Percentiles rank a stretch among this genome's conserved stretches.
These are phyloP conservation scores for Athalia cordata DNA, from an alignment of 2,888 invertebrate genomes.

Conservation along the genomic window DNA sequence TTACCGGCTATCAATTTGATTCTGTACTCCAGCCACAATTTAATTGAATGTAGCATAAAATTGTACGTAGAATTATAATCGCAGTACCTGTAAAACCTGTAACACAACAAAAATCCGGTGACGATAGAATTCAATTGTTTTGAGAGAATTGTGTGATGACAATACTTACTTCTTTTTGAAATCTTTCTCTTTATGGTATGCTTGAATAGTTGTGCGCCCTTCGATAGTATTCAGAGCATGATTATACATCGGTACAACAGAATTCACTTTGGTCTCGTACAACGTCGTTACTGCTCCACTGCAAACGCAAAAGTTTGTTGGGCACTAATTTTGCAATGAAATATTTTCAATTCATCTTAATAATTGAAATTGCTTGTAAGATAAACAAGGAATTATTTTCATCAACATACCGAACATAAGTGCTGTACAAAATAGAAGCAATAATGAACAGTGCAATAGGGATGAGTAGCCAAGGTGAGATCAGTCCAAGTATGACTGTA, in stretches of 20 bases:
- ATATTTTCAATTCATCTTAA: not conserved
- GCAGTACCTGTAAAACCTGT: slow-evolving; percentile 59
- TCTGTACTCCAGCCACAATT: slow-evolving; percentile 60
- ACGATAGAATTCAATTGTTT: not conserved
- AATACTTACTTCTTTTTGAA: slow-evolving; percentile 57
- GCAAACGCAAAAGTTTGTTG: slow-evolving; percentile 35
- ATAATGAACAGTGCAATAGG: slow-evolving; percentile 72
- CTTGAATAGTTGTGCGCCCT: slow-evolving; percentile 61
- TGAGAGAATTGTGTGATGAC: not conserved
- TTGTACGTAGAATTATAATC: slow-evolving; percentile 59
- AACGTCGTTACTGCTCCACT: slow-evolving; percentile 57
- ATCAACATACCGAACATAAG: slow-evolving; percentile 67
- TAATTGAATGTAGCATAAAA: slow-evolving; percentile 61
- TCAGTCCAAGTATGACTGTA: slow-evolving; percentile 72
- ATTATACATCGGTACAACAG: slow-evolving; percentile 58
- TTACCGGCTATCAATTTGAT: slow-evolving; percentile 60
- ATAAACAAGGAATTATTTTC: too few relatives aligned
- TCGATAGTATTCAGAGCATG: slow-evolving; percentile 58
- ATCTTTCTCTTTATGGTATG: slow-evolving; percentile 60
- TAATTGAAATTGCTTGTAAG: too few relatives aligned
- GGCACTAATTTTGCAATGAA: not conserved
- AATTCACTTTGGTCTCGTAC: slow-evolving; percentile 57
- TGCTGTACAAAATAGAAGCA: slow-evolving; percentile 67
- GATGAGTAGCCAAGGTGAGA: slow-evolving; percentile 74
- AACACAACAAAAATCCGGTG: not conserved